Evolutionary conservation across 2,113 vertebrate species (phyloP).

Genomic region (Danionella cerebrum): DNA sequence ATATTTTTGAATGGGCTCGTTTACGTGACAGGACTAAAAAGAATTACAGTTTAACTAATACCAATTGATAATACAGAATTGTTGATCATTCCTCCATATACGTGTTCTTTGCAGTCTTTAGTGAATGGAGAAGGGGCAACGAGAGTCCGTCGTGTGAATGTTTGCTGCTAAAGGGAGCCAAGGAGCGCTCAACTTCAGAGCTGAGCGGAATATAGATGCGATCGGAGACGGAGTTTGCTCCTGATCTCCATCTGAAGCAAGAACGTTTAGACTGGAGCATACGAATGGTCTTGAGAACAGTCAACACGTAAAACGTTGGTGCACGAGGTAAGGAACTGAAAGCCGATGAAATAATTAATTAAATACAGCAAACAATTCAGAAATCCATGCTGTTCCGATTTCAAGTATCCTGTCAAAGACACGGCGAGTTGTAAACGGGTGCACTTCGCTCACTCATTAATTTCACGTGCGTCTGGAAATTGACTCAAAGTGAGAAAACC

Average conservation of each 20-base stretch:
- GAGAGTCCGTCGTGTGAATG: constrained; percentile 20
- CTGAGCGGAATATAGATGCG: constrained; percentile 74
- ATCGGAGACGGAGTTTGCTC: constrained; percentile 50
- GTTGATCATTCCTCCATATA: no score
- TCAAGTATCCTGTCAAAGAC: no score
- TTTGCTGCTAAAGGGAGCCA: constrained; percentile 43
- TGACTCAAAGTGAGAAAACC: not conserved
- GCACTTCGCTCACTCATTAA: not conserved
- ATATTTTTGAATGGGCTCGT: not conserved
- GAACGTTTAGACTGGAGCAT: not conserved
- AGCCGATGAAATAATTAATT: no score
- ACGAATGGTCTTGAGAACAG: not conserved
- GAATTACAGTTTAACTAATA: no score
- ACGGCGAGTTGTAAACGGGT: not conserved
- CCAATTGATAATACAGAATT: no score
- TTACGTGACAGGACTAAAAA: no score
- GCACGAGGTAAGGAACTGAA: no score
- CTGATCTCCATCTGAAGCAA: constrained; percentile 38
- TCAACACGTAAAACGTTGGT: not conserved
- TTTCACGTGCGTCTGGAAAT: not conserved
- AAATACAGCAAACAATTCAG: no score
- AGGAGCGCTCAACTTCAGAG: constrained; percentile 66
- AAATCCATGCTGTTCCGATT: no score
- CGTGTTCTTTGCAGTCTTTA: not conserved
- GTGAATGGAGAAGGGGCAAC: not conserved